Conservation (phyloP, 2,113 vertebrate species). For the Ascaphus truei region DNA sequence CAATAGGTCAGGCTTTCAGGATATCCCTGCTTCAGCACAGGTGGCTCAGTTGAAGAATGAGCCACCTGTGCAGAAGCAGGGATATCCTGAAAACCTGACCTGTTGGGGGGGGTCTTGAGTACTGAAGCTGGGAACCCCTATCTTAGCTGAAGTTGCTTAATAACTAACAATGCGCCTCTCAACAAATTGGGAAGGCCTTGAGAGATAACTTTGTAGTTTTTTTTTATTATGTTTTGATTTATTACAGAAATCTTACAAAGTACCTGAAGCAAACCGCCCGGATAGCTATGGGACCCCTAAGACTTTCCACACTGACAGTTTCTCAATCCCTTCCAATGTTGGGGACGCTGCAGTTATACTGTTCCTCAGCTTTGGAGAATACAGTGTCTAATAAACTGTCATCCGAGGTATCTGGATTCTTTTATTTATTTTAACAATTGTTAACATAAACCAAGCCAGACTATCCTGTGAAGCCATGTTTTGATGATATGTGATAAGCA, state of each 20-base stretch:
- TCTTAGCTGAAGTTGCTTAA: too few species aligned
- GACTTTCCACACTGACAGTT: conserved; percentile 84
- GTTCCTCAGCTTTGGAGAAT: conserved; percentile 81
- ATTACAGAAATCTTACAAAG: conserved; percentile 75
- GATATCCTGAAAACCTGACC: too few species aligned
- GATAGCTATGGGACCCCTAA: conserved; percentile 84
- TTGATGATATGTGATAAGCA: too few species aligned
- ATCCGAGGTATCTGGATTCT: conserved; percentile 64
- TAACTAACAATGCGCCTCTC: too few species aligned
- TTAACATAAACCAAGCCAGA: background rate
- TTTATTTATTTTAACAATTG: background rate
- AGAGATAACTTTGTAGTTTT: background rate
- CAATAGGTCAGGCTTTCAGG: too few species aligned
- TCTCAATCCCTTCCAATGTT: conserved; percentile 81
- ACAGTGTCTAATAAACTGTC: conserved; percentile 80
- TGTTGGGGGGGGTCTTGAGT: too few species aligned
- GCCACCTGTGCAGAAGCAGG: too few species aligned
- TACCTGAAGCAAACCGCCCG: conserved; percentile 92
- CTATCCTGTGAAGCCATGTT: too few species aligned
- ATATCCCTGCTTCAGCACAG: too few species aligned
- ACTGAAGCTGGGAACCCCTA: too few species aligned
- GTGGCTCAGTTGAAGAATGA: too few species aligned
- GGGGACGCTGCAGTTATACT: conserved; percentile 87
- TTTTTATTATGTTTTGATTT: conserved; percentile 10
- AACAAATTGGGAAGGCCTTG: background rate